Evolutionary conservation across 2,888 invertebrate species (phyloP).

Genomic region (Thera obeliscata): DNA sequence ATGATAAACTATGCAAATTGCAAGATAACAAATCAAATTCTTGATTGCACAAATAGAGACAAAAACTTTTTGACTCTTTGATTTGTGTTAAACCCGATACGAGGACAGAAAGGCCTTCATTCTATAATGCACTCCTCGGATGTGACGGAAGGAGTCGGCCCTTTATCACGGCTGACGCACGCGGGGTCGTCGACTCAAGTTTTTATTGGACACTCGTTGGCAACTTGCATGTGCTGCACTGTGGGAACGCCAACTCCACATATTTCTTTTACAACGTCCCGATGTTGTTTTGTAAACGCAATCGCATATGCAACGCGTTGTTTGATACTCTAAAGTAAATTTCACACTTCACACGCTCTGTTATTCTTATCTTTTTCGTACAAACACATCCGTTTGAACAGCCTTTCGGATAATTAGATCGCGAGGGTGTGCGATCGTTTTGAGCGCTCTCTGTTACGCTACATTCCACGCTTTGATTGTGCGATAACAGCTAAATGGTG

Average conservation of each 20-base stretch:
- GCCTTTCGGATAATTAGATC: constrained; percentile 63
- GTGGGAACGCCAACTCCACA: constrained; percentile 71
- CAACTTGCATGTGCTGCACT: constrained; percentile 58
- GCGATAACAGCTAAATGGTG: constrained; percentile 65
- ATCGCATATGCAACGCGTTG: constrained; percentile 52
- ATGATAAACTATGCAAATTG: too few species aligned
- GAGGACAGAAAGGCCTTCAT: neutral
- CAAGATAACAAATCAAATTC: too few species aligned
- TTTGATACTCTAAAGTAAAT: constrained; percentile 50
- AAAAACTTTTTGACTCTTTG: neutral
- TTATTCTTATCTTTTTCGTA: constrained; percentile 44
- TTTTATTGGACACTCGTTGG: constrained; percentile 68
- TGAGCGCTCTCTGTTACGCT: constrained; percentile 65
- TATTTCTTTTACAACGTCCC: constrained; percentile 51
- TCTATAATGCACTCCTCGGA: constrained; percentile 7
- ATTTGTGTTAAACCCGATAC: too few species aligned
- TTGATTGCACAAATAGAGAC: neutral
- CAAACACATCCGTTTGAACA: constrained; percentile 48
- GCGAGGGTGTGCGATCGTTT: constrained; percentile 63
- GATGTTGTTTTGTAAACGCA: constrained; percentile 58
- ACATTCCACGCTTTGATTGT: constrained; percentile 62
- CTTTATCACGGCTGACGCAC: constrained; percentile 78
- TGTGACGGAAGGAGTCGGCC: constrained; percentile 63
- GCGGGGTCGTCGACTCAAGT: constrained; percentile 75
- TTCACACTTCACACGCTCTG: constrained; percentile 49